Evolutionary conservation across 2,797 vertebrate species (phyloP), one percentile per base, ranked within the genome.

Genomic region (Glossophaga mutica): DNA sequence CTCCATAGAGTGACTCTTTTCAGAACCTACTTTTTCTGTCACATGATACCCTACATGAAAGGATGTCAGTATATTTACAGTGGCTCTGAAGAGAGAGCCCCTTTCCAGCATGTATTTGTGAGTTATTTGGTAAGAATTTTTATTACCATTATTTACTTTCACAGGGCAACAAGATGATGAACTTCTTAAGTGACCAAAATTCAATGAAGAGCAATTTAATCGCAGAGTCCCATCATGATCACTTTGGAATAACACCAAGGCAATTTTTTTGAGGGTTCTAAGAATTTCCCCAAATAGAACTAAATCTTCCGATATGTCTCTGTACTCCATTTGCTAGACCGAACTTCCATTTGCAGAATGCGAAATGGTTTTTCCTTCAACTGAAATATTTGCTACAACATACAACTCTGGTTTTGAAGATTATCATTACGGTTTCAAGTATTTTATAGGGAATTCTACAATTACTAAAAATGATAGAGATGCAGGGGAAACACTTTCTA

Each of bases 261-360:
- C 2, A 52, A 57, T 65, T 65, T 19, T 19, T 91, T n/a, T 9
- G 29, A 82, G 32, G 76, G 65, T 94, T 67, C 74, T 46, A 26
- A 62, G 22, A 93, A 94, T 79, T 96, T 93, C 42, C 50, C 46
- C 57, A 89, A 91, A 73, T 1, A 90, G 44, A 86, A 71, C 22
- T 65, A 93, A 94, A 57, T 87, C 84, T 96, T 93, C 78, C 50
- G 81, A 77, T 24, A 52, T 44, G 6, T 29, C 67, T 71, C 74
- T 67, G 2, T 6, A 29, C 57, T 76, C 73, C 59, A 55, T 32
- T 70, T 59, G 59, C 91, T 77, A 87, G 24, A 84, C 0, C 67
- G 42, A 93, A 37, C 68, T 84, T n/a, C 79, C 48, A 42, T 65
- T 78, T 81, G n/a, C 46, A 84, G 83, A 74, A 84, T 34, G 44